Evolutionary conservation across 2,888 invertebrate species (phyloP).

Genomic region (Ectropis crepuscularia): DNA sequence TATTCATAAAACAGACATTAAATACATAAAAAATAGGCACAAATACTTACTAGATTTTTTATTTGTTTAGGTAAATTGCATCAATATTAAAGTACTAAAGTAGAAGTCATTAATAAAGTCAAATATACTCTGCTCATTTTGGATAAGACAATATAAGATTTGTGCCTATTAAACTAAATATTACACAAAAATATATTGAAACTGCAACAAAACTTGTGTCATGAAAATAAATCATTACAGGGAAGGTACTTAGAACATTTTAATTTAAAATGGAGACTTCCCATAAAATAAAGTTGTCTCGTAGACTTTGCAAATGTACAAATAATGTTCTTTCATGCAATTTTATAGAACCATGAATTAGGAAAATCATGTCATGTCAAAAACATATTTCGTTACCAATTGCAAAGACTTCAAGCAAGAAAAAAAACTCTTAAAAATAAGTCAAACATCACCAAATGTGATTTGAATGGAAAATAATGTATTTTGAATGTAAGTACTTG

Average conservation of each 20-base stretch:
- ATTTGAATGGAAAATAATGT: not conserved
- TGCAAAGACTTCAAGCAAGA: slow-evolving; percentile 6
- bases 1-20: no score
- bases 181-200: slow-evolving; percentile 49
- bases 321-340: no score
- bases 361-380: no score
- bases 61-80: no score
- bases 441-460: slow-evolving; percentile 54
- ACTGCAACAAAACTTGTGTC: slow-evolving; percentile 69
- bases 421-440: slow-evolving; percentile 10
- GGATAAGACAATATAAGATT: slow-evolving; percentile 3
- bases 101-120: no score
- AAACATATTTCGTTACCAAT: slow-evolving; percentile 3
- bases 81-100: no score
- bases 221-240: slow-evolving; percentile 1
- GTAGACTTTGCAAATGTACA: slow-evolving; percentile 19
- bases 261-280: slow-evolving; percentile 55
- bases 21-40: not conserved
- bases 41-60: not conserved
- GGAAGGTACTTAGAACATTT: slow-evolving; percentile 19
- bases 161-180: slow-evolving; percentile 18
- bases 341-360: no score
- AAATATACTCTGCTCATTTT: no score
- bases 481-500: not conserved
- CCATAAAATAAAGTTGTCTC: slow-evolving; percentile 40